Percentiles rank a stretch among this genome's conserved stretches.
These are phyloP conservation scores for Clarias laeviceps DNA, from an alignment of 2,797 vertebrate species.

Conservation along the genomic window DNA sequence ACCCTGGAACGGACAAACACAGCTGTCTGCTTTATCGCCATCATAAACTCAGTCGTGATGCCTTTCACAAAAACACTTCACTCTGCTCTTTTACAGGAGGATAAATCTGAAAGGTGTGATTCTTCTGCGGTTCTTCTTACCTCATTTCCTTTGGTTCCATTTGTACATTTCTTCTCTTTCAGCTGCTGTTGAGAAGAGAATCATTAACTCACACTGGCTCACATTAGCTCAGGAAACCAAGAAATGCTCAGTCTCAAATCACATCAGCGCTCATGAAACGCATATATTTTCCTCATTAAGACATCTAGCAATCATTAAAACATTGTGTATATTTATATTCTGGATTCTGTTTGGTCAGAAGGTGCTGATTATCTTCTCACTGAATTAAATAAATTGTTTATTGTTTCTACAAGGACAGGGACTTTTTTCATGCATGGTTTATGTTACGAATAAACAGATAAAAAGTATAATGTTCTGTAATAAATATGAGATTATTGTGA, in stretches of 20 bases:
- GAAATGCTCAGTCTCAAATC: neutral
- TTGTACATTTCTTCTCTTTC: conserved; percentile 92
- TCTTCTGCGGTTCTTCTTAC: conserved; percentile 68
- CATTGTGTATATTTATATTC: neutral
- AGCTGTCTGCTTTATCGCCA: neutral
- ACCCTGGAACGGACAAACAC: conserved; percentile 72
- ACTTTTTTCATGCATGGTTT: neutral
- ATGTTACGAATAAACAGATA: neutral
- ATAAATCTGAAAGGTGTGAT: neutral
- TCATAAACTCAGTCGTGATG: neutral
- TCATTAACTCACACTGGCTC: neutral
- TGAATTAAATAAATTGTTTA: too few species aligned
- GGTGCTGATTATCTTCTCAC: neutral
- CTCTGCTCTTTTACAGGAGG: neutral
- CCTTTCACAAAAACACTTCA: neutral
- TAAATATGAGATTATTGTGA: neutral
- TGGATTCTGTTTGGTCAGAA: neutral
- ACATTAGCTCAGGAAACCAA: neutral
- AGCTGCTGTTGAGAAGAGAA: conserved; percentile 80
- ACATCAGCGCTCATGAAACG: neutral
- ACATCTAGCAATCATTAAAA: neutral
- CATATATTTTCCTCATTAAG: neutral
- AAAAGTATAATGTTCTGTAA: neutral
- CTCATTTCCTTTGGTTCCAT: conserved; percentile 92
- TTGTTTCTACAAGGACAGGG: neutral